These are phyloP conservation scores for Vollenhovia emeryi DNA, from an alignment of 1,140 invertebrate genomes.

Conservation along the genomic window DNA sequence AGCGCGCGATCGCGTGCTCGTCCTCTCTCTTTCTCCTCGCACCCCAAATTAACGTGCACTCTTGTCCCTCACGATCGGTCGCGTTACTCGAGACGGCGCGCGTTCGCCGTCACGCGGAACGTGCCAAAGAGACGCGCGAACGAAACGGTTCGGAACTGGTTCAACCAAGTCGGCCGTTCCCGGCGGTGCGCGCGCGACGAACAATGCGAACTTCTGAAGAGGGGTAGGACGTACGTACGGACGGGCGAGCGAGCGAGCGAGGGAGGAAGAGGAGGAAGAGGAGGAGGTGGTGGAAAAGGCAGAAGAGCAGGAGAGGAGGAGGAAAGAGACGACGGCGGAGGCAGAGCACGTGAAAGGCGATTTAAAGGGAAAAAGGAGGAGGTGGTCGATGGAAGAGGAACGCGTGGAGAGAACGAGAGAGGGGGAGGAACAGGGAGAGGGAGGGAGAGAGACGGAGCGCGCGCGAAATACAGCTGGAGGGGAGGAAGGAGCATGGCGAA, in stretches of 20 bases:
- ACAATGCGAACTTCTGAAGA: conserved; percentile 76
- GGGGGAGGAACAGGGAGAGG: not conserved
- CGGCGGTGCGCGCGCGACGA: conserved; percentile 60
- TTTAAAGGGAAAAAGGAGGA: conserved; percentile 75
- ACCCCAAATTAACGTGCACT: conserved; percentile 39
- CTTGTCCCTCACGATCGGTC: conserved; percentile 10
- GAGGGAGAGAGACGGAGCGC: not conserved
- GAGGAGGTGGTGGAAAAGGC: conserved; percentile 12
- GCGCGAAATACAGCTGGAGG: not conserved
- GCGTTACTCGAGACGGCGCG: conserved; percentile 56
- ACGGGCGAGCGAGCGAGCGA: conserved; percentile 44
- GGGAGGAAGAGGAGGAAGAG: conserved; percentile 45
- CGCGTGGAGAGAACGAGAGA: not conserved
- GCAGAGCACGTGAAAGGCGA: conserved; percentile 77
- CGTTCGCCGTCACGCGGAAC: conserved; percentile 49
- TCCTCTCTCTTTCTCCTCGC: not conserved
- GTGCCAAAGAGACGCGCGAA: conserved; percentile 61
- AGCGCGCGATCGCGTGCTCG: not conserved
- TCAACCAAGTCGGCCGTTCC: conserved; percentile 68
- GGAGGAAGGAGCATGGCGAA: conserved; percentile 76
- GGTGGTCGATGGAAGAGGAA: conserved; percentile 64
- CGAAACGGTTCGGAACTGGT: conserved; percentile 71
- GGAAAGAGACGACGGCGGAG: conserved; percentile 17
- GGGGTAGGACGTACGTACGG: conserved; percentile 56
- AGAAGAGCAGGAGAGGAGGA: conserved; percentile 24